Evolutionary conservation across 1,140 invertebrate species (phyloP), one percentile per base, ranked within the genome.

Genomic region (Temnothorax curvispinosus): DNA sequence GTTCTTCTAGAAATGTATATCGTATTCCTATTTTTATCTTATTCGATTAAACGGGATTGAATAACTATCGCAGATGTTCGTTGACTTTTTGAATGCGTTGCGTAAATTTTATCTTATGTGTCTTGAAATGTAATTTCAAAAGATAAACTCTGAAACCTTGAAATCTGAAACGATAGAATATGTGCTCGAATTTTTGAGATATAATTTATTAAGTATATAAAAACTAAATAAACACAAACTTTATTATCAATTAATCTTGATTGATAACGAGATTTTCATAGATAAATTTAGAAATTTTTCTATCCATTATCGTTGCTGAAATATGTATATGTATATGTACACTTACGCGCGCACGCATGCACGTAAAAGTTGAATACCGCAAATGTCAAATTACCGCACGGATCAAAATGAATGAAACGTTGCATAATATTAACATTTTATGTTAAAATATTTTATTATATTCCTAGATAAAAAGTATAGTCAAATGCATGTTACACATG

Each of bases 231-330:
- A 58, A 58, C 65, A 58, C 65, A 75, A 74, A 65, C 3, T n/a
- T 50, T 6, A 62, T n/a, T 89, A 65, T 89, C 86, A 56, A 50
- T 82, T 89, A 85, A 86, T 87, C 88, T 92, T 89, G 90, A 90
- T 87, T 89, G 87, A 90, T 90, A 91, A 87, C 74, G 50, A 15
- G n/a, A n/a, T 8, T 60, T 56, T 54, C 21, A 4, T 64, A 6
- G 41, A 86, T 86, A 86, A 71, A 67, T 47, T 84, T 71, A 35
- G 38, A 72, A 72, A 82, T 81, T 18, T 67, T 78, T 75, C 44
- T 38, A 82, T 60, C 35, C 71, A 93, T 89, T 88, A 90, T 89
- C 64, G 47, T 64, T 52, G 44, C 35, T 64, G 75, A 60, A 64
- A 77, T 38, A 11, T 77, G n/a, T 58, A n/a, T 64, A 64, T 35